phyloP scores from a whole-genome alignment of 2,113 vertebrate genomes.

The Takifugu bimaculatus region DNA sequence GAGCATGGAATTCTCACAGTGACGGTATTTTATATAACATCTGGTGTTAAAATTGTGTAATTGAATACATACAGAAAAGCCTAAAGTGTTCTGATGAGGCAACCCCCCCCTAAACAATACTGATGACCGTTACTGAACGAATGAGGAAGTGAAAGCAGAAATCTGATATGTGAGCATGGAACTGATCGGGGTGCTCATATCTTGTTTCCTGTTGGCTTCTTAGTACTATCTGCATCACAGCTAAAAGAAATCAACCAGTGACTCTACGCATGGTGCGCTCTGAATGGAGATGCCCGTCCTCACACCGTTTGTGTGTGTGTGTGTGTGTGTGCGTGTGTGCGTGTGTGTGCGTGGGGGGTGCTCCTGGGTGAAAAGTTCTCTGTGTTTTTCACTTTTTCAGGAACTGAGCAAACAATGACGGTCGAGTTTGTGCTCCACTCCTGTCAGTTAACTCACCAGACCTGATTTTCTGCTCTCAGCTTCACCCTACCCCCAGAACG shows the following conservation, averaged over 20 bases:
- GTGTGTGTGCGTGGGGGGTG: background rate
- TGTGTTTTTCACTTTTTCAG: background rate
- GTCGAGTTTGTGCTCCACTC: slow-evolving; percentile 22
- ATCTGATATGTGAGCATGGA: slow-evolving; percentile 26
- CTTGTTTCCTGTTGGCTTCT: slow-evolving; percentile 23
- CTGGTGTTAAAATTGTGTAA: background rate
- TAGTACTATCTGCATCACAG: background rate
- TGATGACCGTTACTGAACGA: background rate
- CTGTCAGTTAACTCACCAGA: slow-evolving; percentile 59
- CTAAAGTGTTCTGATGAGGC: no score
- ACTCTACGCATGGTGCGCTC: background rate
- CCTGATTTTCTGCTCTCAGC: slow-evolving; percentile 54
- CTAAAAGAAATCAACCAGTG: slow-evolving; percentile 1
- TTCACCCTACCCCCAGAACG: slow-evolving; percentile 29
- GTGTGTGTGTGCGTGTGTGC: no score
- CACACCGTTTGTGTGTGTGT: no score
- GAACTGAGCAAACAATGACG: background rate
- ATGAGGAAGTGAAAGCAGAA: slow-evolving; percentile 50
- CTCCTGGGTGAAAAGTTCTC: background rate
- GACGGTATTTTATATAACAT: no score
- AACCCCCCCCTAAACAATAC: background rate
- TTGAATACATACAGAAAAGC: background rate
- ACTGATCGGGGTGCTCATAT: slow-evolving; percentile 10
- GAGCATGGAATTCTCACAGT: no score
- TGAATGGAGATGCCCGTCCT: no score